Evolutionary conservation across 2,113 vertebrate species (phyloP).

Genomic region (Junco hyemalis): DNA sequence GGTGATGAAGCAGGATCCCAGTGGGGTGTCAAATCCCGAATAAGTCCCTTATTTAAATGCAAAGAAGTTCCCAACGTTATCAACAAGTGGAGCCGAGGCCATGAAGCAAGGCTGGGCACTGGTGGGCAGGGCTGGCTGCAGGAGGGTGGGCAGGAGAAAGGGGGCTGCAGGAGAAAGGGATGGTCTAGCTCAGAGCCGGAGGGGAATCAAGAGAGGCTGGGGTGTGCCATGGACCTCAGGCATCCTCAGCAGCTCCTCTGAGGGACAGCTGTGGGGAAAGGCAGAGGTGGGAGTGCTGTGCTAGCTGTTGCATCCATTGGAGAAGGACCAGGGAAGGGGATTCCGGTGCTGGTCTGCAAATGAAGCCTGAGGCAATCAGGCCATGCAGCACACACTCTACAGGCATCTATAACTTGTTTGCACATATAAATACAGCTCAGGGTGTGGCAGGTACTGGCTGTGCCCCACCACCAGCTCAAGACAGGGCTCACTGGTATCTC

Average conservation of each 20-base stretch:
- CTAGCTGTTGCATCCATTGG: fast-evolving
- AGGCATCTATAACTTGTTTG: background rate
- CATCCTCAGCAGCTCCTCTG: background rate
- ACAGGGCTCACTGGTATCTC: background rate
- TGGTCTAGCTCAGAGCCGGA: background rate
- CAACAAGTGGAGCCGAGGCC: background rate
- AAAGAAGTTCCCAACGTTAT: background rate
- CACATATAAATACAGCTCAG: fast-evolving
- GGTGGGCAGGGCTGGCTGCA: background rate
- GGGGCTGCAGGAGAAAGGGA: background rate
- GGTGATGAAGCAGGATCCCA: background rate
- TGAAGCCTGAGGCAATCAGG: background rate
- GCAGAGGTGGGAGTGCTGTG: background rate
- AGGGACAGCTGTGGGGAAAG: background rate
- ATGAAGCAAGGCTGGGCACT: background rate
- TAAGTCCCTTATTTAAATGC: background rate
- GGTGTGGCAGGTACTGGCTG: background rate
- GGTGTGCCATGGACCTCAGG: background rate
- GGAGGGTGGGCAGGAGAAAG: background rate
- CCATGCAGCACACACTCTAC: fast-evolving
- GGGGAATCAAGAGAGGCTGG: no score
- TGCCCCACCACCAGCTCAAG: background rate
- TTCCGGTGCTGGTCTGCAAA: background rate
- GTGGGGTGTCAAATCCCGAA: background rate
- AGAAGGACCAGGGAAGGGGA: background rate